phyloP scores from a whole-genome alignment of 2,113 vertebrate genomes.

The Tetrao urogallus region DNA sequence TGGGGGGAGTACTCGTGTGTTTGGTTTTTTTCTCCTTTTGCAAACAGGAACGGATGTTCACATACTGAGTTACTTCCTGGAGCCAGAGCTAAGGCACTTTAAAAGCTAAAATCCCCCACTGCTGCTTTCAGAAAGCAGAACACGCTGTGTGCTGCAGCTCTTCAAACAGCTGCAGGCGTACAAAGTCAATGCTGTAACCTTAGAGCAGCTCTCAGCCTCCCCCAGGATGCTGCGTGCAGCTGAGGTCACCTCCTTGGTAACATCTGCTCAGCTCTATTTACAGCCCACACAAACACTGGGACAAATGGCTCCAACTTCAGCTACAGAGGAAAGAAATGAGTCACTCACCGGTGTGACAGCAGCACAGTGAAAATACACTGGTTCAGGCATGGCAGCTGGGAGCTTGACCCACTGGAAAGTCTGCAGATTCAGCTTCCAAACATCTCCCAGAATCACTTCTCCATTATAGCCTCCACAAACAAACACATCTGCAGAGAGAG shows the following conservation, averaged over 20 bases:
- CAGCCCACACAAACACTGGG: background rate
- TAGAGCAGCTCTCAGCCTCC: background rate
- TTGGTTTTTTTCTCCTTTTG: background rate
- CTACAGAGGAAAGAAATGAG: rapidly evolving
- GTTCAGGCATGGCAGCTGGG: conserved; percentile 94
- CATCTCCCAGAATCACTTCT: conserved; percentile 92
- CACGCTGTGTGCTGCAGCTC: rapidly evolving
- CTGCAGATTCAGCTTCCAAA: conserved; percentile 95
- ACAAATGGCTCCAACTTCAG: rapidly evolving
- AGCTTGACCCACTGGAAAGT: conserved; percentile 95
- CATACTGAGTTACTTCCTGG: rapidly evolving
- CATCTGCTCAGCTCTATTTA: background rate
- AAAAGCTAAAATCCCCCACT: rapidly evolving
- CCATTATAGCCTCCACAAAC: conserved; percentile 97
- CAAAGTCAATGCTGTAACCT: background rate
- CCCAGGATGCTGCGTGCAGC: background rate
- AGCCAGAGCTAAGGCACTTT: background rate
- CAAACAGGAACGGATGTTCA: background rate
- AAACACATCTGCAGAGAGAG: conserved; percentile 86
- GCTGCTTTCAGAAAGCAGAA: background rate
- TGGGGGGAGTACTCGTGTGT: background rate
- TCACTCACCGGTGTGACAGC: conserved; percentile 94
- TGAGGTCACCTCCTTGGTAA: background rate
- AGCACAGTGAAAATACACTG: conserved; percentile 97
- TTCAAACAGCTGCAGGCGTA: background rate